phyloP scores from a whole-genome alignment of 2,113 vertebrate genomes.

The Pluvialis apricaria region DNA sequence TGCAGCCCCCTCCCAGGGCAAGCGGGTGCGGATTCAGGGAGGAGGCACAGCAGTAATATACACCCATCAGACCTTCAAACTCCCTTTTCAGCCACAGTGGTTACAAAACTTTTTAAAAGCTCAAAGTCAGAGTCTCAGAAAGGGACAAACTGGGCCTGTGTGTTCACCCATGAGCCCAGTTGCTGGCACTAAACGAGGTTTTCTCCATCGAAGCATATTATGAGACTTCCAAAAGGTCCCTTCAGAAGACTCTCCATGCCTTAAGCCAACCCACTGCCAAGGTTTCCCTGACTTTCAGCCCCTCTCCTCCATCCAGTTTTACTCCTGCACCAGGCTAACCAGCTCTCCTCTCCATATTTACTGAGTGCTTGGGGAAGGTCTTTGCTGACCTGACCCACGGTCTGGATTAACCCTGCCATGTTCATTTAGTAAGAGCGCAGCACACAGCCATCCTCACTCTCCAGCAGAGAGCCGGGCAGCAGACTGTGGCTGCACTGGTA shows the following conservation, averaged over 20 bases:
- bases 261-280: background rate
- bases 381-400: background rate
- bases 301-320: background rate
- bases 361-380: background rate
- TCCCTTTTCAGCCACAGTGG: background rate
- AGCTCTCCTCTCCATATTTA: background rate
- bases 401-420: background rate
- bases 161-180: background rate
- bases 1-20: background rate
- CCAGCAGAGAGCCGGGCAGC: background rate
- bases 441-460: too few species aligned
- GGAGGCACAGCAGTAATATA: background rate
- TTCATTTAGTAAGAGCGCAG: background rate
- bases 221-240: background rate
- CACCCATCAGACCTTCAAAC: background rate
- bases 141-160: fast-evolving
- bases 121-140: background rate
- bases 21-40: fast-evolving
- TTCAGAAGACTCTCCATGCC: background rate
- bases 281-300: background rate
- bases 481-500: fast-evolving
- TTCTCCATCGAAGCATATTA: background rate
- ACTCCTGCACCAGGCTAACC: background rate
- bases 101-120: background rate
- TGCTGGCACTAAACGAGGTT: background rate